A percentile compares a stretch with the other conserved stretches of the same genome.
Evolutionary conservation across 2,888 invertebrate genomes (phyloP).

Genomic region (Nomada flava): DNA sequence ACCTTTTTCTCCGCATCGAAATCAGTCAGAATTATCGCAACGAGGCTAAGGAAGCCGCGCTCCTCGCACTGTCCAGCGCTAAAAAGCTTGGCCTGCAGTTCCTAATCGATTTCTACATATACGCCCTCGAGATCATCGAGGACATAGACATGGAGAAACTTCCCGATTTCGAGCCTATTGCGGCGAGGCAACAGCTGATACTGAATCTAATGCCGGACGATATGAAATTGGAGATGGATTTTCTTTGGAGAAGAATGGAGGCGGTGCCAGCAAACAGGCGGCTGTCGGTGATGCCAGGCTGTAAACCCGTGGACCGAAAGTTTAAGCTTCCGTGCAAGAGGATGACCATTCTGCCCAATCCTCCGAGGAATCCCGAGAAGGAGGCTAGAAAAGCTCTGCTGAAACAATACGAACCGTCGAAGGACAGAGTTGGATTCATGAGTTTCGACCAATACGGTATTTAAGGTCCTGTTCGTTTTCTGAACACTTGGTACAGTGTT

Average conservation of each 20-base stretch:
- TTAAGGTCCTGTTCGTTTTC: neutral
- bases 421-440: conserved; percentile 70
- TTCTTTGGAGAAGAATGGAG: conserved; percentile 84
- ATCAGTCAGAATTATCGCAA: conserved; percentile 84
- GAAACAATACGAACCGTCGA: conserved; percentile 65
- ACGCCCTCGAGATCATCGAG: conserved; percentile 81
- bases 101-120: conserved; percentile 78
- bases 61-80: conserved; percentile 76
- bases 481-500: no score
- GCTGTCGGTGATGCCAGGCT: conserved; percentile 85
- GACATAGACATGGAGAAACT: conserved; percentile 81
- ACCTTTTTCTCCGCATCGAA: conserved; percentile 84
- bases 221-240: conserved; percentile 83
- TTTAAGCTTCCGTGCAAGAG: conserved; percentile 67
- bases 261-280: conserved; percentile 84
- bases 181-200: conserved; percentile 83
- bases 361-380: conserved; percentile 65
- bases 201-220: conserved; percentile 82
- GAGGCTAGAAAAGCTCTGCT: conserved; percentile 69
- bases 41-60: conserved; percentile 83
- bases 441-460: conserved; percentile 72
- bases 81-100: conserved; percentile 78
- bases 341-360: conserved; percentile 68
- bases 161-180: conserved; percentile 79
- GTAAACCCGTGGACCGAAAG: conserved; percentile 75